Evolutionary conservation across 2,113 vertebrate genomes (phyloP), one percentile per base, ranked within the genome.

Genomic region (Charadrius vociferus): DNA sequence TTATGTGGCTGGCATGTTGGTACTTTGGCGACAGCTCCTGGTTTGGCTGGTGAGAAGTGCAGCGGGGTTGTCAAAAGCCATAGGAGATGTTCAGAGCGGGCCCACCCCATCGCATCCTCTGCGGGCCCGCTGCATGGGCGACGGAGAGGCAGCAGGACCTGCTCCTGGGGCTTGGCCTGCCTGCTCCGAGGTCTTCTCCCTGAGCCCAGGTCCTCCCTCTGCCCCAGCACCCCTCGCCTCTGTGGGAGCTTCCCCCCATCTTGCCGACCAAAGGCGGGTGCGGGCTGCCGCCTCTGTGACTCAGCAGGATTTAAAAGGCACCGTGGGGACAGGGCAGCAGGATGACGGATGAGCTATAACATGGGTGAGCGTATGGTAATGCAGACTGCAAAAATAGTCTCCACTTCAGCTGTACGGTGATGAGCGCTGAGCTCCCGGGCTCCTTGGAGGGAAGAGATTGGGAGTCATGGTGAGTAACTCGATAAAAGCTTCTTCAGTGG

Each of bases 401-500:
- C 50, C 87, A 88, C 91, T 95, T 95, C 78, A 90, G 85, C 79
- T 78, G 37, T 73, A 88, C 14, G 0, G 63, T 70, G 89, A 95
- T 93, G 95, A 95, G 89, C 1, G 0, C 73, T 62, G 91, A 95
- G 94, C 74, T 96, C 77, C 53, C 5, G 4, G 90, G 87, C 93
- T 95, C 93, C 94, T 96, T 71, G 85, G 95, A 95, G 97, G 87
- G 85, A 90, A 95, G 81, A 96, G 91, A 93, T 71, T 83, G 96
- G 96, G 95, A 97, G 91, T 95, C 94, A 94, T 73, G 67, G 95
- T 96, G 95, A 94, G 87, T 93, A 96, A 97, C 94, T 96, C 19
- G 2, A 94, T 97, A 96, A 95, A 96, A 96, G 94, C 96, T 93
- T 91, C 89, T 94, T 93, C 94, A 94, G 93, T 91, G 95, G 39